Conservation (phyloP, 1,140 invertebrate genomes). For the Latrodectus geometricus region DNA sequence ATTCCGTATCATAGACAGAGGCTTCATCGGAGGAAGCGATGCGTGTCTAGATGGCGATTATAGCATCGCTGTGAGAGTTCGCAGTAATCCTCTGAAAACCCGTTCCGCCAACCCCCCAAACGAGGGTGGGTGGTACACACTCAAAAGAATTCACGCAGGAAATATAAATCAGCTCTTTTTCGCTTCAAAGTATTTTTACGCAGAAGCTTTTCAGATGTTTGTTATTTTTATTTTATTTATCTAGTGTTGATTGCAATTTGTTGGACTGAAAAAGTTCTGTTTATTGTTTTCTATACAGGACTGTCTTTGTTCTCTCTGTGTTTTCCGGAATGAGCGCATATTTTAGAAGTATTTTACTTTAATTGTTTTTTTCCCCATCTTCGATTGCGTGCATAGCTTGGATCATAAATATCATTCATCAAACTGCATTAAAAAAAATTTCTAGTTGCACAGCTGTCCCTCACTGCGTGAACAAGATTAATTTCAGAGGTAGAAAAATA, state of each 20-base stretch:
- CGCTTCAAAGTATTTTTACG: not conserved
- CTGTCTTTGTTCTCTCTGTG: no score
- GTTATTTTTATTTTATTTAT: slow-evolving; percentile 20
- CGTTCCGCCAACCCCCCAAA: slow-evolving; percentile 7
- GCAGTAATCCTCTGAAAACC: slow-evolving; percentile 6
- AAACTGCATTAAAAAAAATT: no score
- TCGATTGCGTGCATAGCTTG: no score
- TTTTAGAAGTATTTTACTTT: no score
- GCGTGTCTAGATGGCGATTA: slow-evolving; percentile 30
- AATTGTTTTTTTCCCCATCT: no score
- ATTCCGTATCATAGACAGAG: not conserved
- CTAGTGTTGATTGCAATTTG: slow-evolving; percentile 33
- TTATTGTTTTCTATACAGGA: no score
- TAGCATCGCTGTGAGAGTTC: slow-evolving; percentile 16
- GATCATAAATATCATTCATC: no score
- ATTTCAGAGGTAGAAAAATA: no score
- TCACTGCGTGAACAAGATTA: no score
- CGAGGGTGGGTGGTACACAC: not conserved
- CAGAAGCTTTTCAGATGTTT: slow-evolving; percentile 4
- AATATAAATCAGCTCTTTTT: slow-evolving; percentile 40
- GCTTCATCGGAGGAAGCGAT: slow-evolving; percentile 6
- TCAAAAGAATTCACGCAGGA: slow-evolving; percentile 48
- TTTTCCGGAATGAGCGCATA: no score
- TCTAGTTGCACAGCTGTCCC: no score
- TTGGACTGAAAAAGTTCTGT: not conserved